A percentile compares a stretch with the other conserved stretches of the same genome.
Conservation (phyloP, 1,140 invertebrate species). For the Paraescarpia echinospica region DNA sequence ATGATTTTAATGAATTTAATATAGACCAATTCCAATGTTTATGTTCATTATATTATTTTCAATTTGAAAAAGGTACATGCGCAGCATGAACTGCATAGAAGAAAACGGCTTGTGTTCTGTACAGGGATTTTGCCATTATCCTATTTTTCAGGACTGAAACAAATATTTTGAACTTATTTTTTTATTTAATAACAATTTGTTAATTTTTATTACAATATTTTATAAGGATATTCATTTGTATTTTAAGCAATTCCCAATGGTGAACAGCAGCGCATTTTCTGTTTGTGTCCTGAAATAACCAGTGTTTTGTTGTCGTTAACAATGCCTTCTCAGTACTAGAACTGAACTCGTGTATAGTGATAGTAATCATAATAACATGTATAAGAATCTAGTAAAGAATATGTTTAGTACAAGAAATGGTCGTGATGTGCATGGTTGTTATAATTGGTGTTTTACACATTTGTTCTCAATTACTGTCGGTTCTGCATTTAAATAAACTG, state of each 20-base stretch:
- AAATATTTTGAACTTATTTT: not conserved
- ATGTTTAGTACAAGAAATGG: too few species aligned
- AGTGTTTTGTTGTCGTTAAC: not conserved
- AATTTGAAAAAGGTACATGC: not conserved
- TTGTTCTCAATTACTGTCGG: not conserved
- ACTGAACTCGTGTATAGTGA: not conserved
- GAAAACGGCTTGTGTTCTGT: not conserved
- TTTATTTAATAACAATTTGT: not conserved
- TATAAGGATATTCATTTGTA: not conserved
- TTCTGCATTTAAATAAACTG: constrained; percentile 6
- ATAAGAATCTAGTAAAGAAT: not conserved
- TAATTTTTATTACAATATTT: not conserved
- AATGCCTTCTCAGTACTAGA: not conserved
- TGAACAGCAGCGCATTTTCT: not conserved
- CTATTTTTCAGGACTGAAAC: not conserved
- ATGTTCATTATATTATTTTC: not conserved
- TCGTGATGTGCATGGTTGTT: not conserved
- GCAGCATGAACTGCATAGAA: not conserved
- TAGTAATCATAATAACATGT: not conserved
- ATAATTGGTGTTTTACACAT: constrained; percentile 6
- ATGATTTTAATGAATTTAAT: not conserved
- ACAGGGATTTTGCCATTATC: not conserved
- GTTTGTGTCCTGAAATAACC: not conserved
- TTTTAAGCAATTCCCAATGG: not conserved
- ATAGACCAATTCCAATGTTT: not conserved